These are phyloP conservation scores for Drepanosiphum platanoidis DNA, from an alignment of 2,888 invertebrate genomes.

Conservation along the genomic window DNA sequence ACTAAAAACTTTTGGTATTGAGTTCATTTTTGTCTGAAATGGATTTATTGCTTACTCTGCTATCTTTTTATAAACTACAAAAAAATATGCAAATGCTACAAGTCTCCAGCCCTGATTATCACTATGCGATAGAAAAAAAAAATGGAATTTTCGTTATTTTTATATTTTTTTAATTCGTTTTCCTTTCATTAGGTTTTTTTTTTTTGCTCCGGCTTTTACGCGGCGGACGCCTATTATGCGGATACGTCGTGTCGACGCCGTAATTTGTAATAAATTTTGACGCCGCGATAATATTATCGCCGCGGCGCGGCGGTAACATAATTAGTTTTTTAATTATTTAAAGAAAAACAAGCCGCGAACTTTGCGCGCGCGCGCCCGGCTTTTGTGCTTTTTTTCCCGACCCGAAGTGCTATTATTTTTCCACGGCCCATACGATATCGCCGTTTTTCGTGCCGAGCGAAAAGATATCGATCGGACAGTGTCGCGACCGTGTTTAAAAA, in stretches of 20 bases:
- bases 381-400: not conserved
- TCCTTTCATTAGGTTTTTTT: not conserved
- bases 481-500: too few relatives aligned
- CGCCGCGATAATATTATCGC: not conserved
- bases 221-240: not conserved
- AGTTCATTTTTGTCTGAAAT: too few relatives aligned
- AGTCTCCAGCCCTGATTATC: too few relatives aligned
- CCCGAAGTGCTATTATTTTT: not conserved
- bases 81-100: too few relatives aligned
- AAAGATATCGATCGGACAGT: too few relatives aligned
- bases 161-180: not conserved
- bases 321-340: not conserved
- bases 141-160: too few relatives aligned
- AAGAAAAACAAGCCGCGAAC: not conserved
- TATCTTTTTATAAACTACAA: too few relatives aligned
- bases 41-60: too few relatives aligned
- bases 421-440: not conserved
- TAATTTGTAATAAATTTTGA: not conserved
- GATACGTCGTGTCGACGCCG: not conserved
- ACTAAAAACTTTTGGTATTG: too few relatives aligned
- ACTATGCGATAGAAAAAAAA: too few relatives aligned
- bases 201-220: not conserved
- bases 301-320: too few relatives aligned
- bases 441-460: too few relatives aligned
- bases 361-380: not conserved